Evolutionary conservation across 2,113 vertebrate species (phyloP).

Genomic region (Chauna torquata): DNA sequence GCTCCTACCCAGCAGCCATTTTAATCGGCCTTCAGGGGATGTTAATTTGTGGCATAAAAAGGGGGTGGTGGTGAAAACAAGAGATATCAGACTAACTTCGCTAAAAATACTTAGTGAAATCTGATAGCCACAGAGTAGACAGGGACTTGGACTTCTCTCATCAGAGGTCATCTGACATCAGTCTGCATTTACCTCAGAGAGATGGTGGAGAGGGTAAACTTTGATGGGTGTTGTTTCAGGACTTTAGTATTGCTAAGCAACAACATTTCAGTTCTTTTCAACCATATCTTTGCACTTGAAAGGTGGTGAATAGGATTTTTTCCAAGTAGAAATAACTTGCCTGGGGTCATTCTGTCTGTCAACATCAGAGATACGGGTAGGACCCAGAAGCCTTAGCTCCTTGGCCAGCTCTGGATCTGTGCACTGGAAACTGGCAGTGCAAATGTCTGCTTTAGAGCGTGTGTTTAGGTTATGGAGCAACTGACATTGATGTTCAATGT

Average conservation of each 20-base stretch:
- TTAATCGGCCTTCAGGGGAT: background rate
- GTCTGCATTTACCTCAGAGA: background rate
- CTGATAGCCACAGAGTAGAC: background rate
- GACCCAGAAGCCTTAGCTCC: background rate
- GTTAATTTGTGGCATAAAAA: background rate
- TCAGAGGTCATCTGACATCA: background rate
- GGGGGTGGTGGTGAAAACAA: background rate
- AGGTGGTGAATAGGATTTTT: background rate
- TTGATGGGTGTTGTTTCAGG: background rate
- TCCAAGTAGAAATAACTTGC: background rate
- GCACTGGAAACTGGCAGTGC: background rate
- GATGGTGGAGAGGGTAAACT: background rate
- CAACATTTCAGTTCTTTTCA: background rate
- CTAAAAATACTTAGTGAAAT: background rate
- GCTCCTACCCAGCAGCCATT: background rate
- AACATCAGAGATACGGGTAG: background rate
- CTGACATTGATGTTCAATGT: background rate
- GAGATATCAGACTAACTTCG: background rate
- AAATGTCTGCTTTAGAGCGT: rapidly evolving
- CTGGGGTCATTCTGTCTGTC: background rate
- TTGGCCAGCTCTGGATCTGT: background rate
- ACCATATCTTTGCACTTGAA: background rate
- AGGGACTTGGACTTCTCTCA: background rate
- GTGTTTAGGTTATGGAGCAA: background rate
- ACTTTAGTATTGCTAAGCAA: background rate